These are phyloP conservation scores for Corynorhinus townsendii DNA, from an alignment of 2,113 vertebrate species.

Conservation along the genomic window DNA sequence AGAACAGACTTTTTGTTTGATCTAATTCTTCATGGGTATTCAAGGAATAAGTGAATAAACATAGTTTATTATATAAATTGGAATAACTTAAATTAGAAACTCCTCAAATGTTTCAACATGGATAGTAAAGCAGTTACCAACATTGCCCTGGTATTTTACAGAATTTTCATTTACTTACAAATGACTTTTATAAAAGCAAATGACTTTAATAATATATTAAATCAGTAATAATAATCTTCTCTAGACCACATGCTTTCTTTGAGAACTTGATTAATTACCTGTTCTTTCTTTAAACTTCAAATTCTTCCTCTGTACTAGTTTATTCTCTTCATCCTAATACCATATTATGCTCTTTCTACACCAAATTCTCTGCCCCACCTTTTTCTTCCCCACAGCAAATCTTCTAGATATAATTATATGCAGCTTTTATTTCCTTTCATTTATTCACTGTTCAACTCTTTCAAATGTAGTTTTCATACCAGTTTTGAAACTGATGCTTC, in stretches of 20 bases:
- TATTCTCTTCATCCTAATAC: not conserved
- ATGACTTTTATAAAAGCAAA: not conserved
- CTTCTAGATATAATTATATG: not conserved
- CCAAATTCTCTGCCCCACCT: not conserved
- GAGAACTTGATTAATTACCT: not conserved
- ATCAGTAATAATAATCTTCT: not conserved
- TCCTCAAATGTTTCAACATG: not conserved
- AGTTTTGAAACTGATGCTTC: not conserved
- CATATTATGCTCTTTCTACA: not conserved
- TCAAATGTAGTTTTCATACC: not conserved
- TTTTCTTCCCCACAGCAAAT: not conserved
- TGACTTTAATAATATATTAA: not conserved
- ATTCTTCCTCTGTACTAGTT: not conserved
- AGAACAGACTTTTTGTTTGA: constrained; percentile 12
- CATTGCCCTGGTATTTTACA: not conserved
- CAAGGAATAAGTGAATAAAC: constrained; percentile 8
- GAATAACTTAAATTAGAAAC: constrained; percentile 28
- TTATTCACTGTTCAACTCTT: not conserved
- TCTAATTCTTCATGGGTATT: constrained; percentile 8
- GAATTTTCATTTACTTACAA: not conserved
- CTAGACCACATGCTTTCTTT: not conserved
- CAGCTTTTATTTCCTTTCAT: not conserved
- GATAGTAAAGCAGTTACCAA: not conserved
- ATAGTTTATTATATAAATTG: not conserved
- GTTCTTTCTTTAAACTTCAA: not conserved